Conservation (phyloP, 92 coral and sea anemone species). For the Paramuricea clavata region DNA sequence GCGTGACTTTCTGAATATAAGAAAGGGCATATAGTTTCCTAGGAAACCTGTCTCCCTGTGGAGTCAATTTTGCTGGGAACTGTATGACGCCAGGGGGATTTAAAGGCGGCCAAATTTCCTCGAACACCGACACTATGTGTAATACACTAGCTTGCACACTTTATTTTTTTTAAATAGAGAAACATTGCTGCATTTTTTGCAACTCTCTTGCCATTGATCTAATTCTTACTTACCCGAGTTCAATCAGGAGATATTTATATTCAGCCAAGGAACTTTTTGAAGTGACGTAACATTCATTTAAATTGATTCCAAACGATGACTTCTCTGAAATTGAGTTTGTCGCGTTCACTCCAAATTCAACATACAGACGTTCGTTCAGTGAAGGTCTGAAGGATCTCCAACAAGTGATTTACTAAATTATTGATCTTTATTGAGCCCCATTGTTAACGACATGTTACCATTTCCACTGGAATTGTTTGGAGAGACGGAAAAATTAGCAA, state of each 20-base stretch:
- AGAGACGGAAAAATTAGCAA: background rate
- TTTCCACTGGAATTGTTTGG: background rate
- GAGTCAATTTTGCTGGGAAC: too few species aligned
- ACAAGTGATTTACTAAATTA: background rate
- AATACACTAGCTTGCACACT: too few species aligned
- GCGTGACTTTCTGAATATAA: too few species aligned
- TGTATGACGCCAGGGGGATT: too few species aligned
- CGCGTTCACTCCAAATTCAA: background rate
- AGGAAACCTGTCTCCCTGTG: too few species aligned
- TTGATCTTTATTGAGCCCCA: background rate
- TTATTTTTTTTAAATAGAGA: too few species aligned
- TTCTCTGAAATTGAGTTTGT: background rate
- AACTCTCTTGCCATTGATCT: too few species aligned
- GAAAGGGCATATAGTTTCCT: too few species aligned
- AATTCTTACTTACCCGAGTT: background rate
- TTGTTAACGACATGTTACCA: background rate
- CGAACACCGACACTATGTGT: too few species aligned
- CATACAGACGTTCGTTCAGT: background rate
- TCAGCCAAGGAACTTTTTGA: conserved; percentile 5
- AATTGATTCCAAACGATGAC: background rate
- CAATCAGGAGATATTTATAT: background rate
- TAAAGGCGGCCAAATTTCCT: too few species aligned
- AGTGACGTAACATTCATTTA: background rate
- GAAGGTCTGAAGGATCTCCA: background rate
- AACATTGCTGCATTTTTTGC: too few species aligned